Conservation (phyloP, 2,888 invertebrate genomes). For the Acanthococcus lagerstroemiae region DNA sequence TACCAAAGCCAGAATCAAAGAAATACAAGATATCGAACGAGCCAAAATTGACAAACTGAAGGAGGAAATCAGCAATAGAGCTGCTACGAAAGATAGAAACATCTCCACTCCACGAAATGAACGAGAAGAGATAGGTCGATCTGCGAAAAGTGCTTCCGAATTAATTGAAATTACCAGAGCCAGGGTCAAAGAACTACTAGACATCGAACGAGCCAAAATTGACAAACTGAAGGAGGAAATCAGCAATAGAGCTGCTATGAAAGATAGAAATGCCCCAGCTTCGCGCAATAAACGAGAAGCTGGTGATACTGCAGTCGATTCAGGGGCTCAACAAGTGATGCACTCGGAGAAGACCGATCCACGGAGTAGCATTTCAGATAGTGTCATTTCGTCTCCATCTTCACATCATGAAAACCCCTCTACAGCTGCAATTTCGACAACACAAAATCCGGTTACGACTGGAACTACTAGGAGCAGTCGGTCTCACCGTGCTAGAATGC, state of each 20-base stretch:
- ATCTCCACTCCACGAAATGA: too few species aligned
- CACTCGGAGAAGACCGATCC: neutral
- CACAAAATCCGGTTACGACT: neutral
- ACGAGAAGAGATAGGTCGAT: too few species aligned
- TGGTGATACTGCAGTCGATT: neutral
- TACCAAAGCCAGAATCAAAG: neutral
- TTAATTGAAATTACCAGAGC: neutral
- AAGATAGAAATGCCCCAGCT: neutral
- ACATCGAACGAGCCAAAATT: neutral
- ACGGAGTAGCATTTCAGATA: neutral
- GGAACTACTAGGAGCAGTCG: too few species aligned
- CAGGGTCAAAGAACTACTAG: neutral
- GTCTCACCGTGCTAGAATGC: too few species aligned
- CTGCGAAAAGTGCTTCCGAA: neutral
- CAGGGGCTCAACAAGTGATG: neutral
- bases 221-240: neutral
- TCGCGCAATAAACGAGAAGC: neutral
- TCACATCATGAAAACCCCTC: neutral
- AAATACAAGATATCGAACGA: neutral
- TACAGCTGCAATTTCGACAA: neutral
- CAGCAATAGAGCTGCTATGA: neutral
- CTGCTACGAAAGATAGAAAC: too few species aligned
- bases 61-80: neutral
- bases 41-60: neutral
- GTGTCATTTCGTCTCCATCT: neutral